Base-by-base conservation (phyloP, 1,140 invertebrate genomes). In the Drosophila repleta region DNA sequence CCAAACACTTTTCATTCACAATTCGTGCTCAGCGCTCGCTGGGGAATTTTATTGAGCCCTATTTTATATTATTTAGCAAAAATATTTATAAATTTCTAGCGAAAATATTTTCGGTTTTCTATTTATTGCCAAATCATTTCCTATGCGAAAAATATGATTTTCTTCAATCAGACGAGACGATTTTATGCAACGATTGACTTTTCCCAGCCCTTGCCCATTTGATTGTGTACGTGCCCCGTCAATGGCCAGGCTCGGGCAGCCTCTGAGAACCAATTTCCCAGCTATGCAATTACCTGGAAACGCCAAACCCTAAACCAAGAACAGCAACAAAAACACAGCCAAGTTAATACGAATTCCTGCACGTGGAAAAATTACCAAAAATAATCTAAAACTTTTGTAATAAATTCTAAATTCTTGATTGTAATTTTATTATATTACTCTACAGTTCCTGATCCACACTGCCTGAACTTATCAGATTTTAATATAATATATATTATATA, bases 51-150 rank as follows among this genome's bases (percentile, higher is more conserved):
- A 51, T 61, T 63, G 65, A 61, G 43, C 49, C 51, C 49, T 29
- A 43, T 48, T 41, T 48, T 49, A 18, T 52, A 74, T 41, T 1
- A 66, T 49, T 24, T 41, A 49, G 51, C 20, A 51, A 15, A 76
- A 76, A 83, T 88, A 79, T 83, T 88, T 79, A 72, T 68, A 60
- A 73, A 88, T 74, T 87, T 87, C 82, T 71, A 26, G 56, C n/a
- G 84, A 88, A 87, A 88, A 83, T 79, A 87, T 76, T 87, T 87
- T 52, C 8, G 2, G 11, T 49, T 45, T 69, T 75, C 18, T 55
- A 52, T 37, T 49, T 56, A 41, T 43, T 78, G 72, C 57, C 65
- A 70, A 71, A 79, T 88, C 83, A 88, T 83, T 88, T 88, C 83
- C 83, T 77, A 52, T 67, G 61, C 79, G 68, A 56, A 83, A 64